Conservation (phyloP, 1,140 invertebrate genomes). For the Drosophila serrata region DNA sequence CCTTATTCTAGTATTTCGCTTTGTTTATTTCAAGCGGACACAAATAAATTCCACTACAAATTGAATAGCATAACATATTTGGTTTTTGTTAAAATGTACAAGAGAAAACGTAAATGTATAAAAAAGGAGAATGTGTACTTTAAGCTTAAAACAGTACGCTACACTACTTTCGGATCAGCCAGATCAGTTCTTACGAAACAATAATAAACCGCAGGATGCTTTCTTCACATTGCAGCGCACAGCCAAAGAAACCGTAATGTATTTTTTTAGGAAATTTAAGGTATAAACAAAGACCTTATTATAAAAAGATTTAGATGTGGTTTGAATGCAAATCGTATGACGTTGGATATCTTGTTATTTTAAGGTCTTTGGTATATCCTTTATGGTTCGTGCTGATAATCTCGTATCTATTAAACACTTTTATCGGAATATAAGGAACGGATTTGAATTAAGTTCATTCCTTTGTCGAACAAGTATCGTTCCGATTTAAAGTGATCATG, state of each 20-base stretch:
- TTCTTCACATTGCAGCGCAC: conserved; percentile 64
- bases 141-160: conserved; percentile 43
- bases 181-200: conserved; percentile 31
- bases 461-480: neutral
- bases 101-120: conserved; percentile 11
- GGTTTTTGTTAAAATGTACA: conserved; percentile 57
- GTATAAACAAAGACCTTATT: neutral
- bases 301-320: neutral
- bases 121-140: conserved; percentile 19
- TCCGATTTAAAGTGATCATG: conserved; percentile 36
- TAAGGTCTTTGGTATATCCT: neutral
- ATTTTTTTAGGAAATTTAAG: conserved; percentile 30
- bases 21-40: conserved; percentile 47
- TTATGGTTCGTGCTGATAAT: conserved; percentile 49
- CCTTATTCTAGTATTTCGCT: conserved; percentile 43
- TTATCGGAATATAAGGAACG: conserved; percentile 19
- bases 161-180: conserved; percentile 20
- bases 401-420: conserved; percentile 39
- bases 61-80: conserved; percentile 81
- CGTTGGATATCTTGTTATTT: neutral
- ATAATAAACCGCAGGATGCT: conserved; percentile 60
- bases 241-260: conserved; percentile 68
- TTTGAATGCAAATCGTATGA: too few relatives aligned
- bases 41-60: conserved; percentile 72
- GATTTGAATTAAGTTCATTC: conserved; percentile 4